Conservation (phyloP, 1,140 invertebrate genomes). For the Agraylea sexmaculata region DNA sequence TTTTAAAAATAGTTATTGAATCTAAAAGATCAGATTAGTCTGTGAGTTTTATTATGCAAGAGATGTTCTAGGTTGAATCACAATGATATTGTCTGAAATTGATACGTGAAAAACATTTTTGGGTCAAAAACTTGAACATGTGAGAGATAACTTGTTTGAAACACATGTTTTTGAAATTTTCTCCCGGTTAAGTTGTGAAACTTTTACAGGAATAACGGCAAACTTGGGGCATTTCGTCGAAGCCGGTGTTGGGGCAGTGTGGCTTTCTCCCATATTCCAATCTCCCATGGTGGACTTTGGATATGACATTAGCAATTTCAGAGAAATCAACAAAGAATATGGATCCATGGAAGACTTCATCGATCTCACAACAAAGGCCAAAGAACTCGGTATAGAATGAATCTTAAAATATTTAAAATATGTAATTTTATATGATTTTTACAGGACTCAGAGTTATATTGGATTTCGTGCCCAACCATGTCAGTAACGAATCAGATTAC, state of each 20-base stretch:
- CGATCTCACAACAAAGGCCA: constrained; percentile 44
- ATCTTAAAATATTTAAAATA: constrained; percentile 4
- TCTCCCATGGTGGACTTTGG: constrained; percentile 59
- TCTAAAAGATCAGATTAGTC: background rate
- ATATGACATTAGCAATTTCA: constrained; percentile 68
- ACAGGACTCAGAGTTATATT: constrained; percentile 31
- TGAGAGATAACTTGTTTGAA: no score
- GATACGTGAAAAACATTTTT: no score
- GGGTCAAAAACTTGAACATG: no score
- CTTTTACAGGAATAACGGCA: constrained; percentile 38
- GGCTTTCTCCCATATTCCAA: constrained; percentile 60
- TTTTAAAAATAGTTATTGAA: no score
- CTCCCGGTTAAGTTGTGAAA: no score
- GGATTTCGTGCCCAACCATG: constrained; percentile 65
- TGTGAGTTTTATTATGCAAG: background rate
- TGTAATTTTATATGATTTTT: constrained; percentile 6
- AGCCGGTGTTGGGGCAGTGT: constrained; percentile 45
- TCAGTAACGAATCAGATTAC: constrained; percentile 58
- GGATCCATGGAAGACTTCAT: constrained; percentile 65
- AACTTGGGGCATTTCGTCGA: constrained; percentile 41
- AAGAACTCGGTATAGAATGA: constrained; percentile 37
- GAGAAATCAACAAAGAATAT: constrained; percentile 53
- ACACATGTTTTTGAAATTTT: no score
- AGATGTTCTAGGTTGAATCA: background rate
- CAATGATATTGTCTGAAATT: constrained; percentile 1